Evolutionary conservation across 2,888 invertebrate genomes (phyloP), one percentile per base, ranked within the genome.

Genomic region (Cryptocephalus moraei): DNA sequence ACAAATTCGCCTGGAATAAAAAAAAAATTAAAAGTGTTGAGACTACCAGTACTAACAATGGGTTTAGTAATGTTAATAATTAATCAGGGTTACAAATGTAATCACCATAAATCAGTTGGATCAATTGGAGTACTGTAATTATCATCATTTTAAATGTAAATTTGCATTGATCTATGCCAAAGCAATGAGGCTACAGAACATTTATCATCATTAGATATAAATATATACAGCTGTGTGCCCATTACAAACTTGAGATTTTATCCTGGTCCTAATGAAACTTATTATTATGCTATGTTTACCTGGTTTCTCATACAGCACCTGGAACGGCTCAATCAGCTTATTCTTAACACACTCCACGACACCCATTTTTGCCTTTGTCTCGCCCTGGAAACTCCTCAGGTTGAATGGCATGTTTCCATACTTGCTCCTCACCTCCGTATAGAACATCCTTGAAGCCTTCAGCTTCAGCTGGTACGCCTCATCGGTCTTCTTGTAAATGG

Each of bases 401-500:
- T 96, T 94, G 75, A 99, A 99, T 14, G 97, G 97, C 96, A 99
- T 95, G 49, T 84, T 83, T 41, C 93, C 93, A 70, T 93, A 90
- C 73, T 92, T 94, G 66, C 88, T 84, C 65, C 89, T 84, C 33
- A 60, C 57, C 76, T 91, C 91, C 62, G 83, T 85, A 64, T 87
- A 87, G 66, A 92, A 88, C 75, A 82, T 88, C 71, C 97, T 84
- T 10, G 97, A 94, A 39, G 96, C 88, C 74, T 96, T 99, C 73
- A 99, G 75, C 75, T 99, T 99, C 55, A 99, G 77, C 74, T 92
- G 93, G 75, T 99, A 99, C 48, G 90, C 80, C 70, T 94, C 92
- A 61, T 97, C 96, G 52, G 95, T 96, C 77, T 96, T 96, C 75
- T 97, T 97, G 74, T 91, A 99, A 66, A 99, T 91, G 40, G 97